phyloP scores from a whole-genome alignment of 2,797 vertebrate genomes.

The Carapus acus region DNA sequence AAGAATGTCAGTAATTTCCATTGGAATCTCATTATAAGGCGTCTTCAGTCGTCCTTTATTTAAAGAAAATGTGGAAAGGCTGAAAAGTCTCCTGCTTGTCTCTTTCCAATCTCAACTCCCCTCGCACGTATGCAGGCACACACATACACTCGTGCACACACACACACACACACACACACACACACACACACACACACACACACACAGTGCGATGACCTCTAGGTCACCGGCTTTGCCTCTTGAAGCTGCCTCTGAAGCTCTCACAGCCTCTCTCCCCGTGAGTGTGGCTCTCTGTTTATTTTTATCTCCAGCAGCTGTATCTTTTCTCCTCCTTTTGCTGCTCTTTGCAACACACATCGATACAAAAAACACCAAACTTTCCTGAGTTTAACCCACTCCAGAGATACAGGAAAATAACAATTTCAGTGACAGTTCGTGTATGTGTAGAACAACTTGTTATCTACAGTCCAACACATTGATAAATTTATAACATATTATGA shows the following conservation, averaged over 20 bases:
- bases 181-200: not conserved
- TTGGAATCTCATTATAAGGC: not conserved
- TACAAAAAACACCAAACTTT: constrained; percentile 57
- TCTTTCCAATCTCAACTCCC: too few species aligned
- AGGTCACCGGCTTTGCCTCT: constrained; percentile 35
- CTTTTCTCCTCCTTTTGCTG: constrained; percentile 45
- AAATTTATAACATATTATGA: constrained; percentile 4
- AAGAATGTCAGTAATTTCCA: constrained; percentile 8
- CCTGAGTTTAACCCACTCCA: constrained; percentile 25
- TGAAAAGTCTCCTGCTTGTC: not conserved
- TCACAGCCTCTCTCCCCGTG: constrained; percentile 40
- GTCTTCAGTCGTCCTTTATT: constrained; percentile 1
- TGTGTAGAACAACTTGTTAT: constrained; percentile 7
- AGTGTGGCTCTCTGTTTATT: constrained; percentile 58
- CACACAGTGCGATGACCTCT: constrained; percentile 30
- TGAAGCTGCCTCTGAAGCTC: constrained; percentile 43
- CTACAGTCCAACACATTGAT: constrained; percentile 9
- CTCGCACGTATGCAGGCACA: too few species aligned
- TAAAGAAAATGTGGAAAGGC: constrained; percentile 15
- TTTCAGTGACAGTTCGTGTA: constrained; percentile 3
- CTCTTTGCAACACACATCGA: constrained; percentile 26
- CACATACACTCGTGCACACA: not conserved
- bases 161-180: not conserved
- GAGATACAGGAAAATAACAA: constrained; percentile 3
- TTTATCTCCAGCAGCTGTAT: constrained; percentile 60